A percentile compares a stretch with the other conserved stretches of the same genome.
Evolutionary conservation across 2,797 vertebrate genomes (phyloP).

Genomic region (Tympanoctomys barrerae): DNA sequence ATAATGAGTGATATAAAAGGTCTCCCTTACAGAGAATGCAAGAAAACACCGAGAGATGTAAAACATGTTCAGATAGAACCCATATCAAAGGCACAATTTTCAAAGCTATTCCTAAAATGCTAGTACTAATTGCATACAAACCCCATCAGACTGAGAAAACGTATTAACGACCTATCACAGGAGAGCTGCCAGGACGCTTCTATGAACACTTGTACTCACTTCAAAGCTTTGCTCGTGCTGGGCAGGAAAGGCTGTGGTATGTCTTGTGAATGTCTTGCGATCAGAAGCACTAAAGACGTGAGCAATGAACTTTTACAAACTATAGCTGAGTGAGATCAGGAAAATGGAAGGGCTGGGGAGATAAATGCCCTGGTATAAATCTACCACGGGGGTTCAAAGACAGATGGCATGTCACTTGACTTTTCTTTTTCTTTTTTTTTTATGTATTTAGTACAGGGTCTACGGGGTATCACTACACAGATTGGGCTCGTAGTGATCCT

Average conservation of each 20-base stretch:
- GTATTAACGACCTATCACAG: conserved; percentile 38
- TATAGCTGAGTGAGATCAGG: neutral
- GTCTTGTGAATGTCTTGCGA: conserved; percentile 70
- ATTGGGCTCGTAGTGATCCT: too few relatives aligned
- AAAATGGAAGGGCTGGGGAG: neutral
- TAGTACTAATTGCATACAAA: neutral
- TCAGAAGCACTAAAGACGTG: conserved; percentile 30
- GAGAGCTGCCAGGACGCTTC: neutral
- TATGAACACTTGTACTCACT: conserved; percentile 55
- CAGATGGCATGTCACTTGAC: neutral
- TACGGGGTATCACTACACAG: too few relatives aligned
- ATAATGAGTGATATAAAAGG: neutral
- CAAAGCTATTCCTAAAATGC: conserved; percentile 7
- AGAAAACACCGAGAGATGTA: neutral
- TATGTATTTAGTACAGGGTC: too few relatives aligned
- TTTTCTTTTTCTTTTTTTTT: neutral
- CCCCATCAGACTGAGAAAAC: neutral
- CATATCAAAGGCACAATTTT: conserved; percentile 60
- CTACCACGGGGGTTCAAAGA: neutral
- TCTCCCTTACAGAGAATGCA: neutral
- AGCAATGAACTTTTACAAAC: conserved; percentile 23
- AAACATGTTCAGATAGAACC: conserved; percentile 25
- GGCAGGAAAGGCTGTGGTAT: conserved; percentile 61
- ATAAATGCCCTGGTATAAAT: conserved; percentile 13
- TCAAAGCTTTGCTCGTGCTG: conserved; percentile 65